Evolutionary conservation across 2,113 vertebrate genomes (phyloP).

Genomic region (Mellivora capensis): DNA sequence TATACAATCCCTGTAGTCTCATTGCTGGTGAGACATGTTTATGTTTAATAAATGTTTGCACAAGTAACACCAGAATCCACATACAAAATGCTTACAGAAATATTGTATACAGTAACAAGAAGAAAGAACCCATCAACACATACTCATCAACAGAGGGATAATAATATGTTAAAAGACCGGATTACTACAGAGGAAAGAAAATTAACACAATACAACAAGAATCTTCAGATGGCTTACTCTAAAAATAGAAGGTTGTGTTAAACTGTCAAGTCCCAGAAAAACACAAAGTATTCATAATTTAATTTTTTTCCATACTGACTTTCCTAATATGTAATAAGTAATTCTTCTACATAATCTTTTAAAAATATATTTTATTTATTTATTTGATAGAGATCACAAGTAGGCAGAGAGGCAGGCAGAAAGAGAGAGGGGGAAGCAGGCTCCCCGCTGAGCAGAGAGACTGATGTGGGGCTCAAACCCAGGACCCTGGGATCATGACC

Average conservation of each 20-base stretch:
- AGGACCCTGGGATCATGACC: no score
- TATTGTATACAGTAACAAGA: not conserved
- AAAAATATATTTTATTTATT: no score
- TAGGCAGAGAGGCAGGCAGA: no score
- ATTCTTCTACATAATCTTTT: not conserved
- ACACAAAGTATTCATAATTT: not conserved
- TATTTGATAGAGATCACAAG: no score
- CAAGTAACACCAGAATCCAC: not conserved
- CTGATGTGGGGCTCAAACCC: no score
- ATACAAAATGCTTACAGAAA: not conserved
- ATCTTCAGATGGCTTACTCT: not conserved
- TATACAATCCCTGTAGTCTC: not conserved
- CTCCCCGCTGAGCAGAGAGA: no score
- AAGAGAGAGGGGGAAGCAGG: no score
- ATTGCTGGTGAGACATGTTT: not conserved
- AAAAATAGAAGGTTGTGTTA: not conserved
- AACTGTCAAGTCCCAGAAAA: not conserved
- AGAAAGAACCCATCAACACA: not conserved
- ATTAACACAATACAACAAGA: not conserved
- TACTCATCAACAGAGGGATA: not conserved
- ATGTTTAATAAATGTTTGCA: not conserved
- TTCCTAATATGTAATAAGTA: not conserved
- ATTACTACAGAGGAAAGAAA: not conserved
- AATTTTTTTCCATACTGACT: not conserved
- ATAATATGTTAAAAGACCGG: not conserved